Percentiles rank a stretch among this genome's conserved stretches.
phyloP scores from a whole-genome alignment of 2,888 invertebrate genomes.

The Hirtodrosophila histrioides region DNA sequence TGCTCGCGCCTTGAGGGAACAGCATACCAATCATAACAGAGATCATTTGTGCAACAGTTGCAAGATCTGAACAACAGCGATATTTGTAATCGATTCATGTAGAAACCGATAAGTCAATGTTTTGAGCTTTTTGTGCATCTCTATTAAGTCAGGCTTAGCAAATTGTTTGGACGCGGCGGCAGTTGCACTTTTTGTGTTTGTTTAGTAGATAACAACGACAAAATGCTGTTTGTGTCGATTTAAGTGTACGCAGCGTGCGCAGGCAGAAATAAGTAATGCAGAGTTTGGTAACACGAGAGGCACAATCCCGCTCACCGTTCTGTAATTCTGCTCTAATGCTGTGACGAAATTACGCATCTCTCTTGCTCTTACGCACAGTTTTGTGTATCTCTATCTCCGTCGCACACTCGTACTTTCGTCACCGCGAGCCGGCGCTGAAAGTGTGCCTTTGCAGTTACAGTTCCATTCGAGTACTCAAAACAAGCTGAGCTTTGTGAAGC shows the following conservation, averaged over 20 bases:
- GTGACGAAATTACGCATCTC: constrained; percentile 36
- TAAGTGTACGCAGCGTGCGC: neutral
- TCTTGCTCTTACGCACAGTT: constrained; percentile 25
- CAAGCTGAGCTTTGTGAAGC: constrained; percentile 18
- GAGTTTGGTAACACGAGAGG: too few relatives aligned
- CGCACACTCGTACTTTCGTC: constrained; percentile 26
- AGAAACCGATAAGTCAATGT: constrained; percentile 3
- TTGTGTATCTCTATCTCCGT: constrained; percentile 13
- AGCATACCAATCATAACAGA: neutral
- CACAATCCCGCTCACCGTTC: constrained; percentile 2
- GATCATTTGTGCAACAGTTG: constrained; percentile 1
- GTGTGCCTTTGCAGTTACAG: neutral
- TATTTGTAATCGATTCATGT: constrained; percentile 16
- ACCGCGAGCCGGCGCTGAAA: constrained; percentile 31
- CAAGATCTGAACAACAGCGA: constrained; percentile 15
- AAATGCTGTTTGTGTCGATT: constrained; percentile 11
- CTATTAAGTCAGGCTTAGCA: constrained; percentile 38
- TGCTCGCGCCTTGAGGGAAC: neutral
- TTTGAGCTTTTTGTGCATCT: constrained; percentile 22
- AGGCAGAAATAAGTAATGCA: too few relatives aligned
- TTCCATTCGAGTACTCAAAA: constrained; percentile 18
- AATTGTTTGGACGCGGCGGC: constrained; percentile 35
- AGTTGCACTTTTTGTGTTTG: constrained; percentile 3
- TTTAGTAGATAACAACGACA: constrained; percentile 1
- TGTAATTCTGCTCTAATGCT: constrained; percentile 1